Evolutionary conservation across 2,888 invertebrate species (phyloP), one percentile per base, ranked within the genome.

Genomic region (Taphrorychus bicolor): DNA sequence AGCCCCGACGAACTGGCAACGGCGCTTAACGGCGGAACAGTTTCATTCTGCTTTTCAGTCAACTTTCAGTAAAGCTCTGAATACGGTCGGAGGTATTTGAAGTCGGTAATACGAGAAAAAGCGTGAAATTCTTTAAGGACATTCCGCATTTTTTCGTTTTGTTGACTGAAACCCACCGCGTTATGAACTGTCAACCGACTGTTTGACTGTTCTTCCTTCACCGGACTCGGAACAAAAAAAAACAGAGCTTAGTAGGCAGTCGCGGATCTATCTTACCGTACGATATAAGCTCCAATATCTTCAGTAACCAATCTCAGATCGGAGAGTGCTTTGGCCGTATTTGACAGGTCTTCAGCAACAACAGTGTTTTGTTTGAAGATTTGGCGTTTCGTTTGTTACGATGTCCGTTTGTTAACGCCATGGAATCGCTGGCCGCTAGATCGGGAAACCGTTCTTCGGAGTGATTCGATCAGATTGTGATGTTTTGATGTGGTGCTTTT

Each of bases 21-120:
- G 23, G 49, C 40, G 63, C 32, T 14, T 23, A 22, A n/a, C 53
- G 59, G 54, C 63, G 32, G 59, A 59, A 45, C 63, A 63, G 59
- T 68, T 68, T 68, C 68, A 68, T 68, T 62, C 62, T 62, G 68
- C 68, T 68, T 68, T 61, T 68, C 68, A 68, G 68, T 68, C 61
- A 21, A 14, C 45, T 45, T 67, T 63, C 68, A 68, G 68, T 63
- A 68, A 68, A 63, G 68, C 68, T 59, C 49, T 54, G 59, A 48
- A 40, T 16, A 5, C 45, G 45, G 45, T 45, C 14, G 45, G 16
- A 17, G 16, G 14, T 32, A 32, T 32, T 32, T 32, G 9, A 32
- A 32, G 32, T 32, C 32, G 32, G 11, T 32, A 32, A 32, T 32
- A 9, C 32, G 32, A 11, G 7, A 32, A 32, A 11, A 32, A 32